Evolutionary conservation across 2,797 vertebrate genomes (phyloP).

Genomic region (Lutjanus campechanus): DNA sequence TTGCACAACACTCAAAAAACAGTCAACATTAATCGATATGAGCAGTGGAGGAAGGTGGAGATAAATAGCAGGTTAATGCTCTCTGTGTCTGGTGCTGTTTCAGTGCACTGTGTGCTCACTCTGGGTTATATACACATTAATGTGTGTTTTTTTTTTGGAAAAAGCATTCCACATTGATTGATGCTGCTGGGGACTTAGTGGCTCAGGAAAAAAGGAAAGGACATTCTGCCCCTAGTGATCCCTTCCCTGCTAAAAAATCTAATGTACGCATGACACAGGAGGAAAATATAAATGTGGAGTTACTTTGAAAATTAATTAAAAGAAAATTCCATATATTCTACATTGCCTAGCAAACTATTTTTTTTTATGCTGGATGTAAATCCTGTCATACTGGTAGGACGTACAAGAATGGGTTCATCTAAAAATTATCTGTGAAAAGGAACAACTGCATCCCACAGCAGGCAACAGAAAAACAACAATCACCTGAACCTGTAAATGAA

Average conservation of each 20-base stretch:
- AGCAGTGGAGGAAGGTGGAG: constrained; percentile 36
- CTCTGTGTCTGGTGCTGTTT: constrained; percentile 39
- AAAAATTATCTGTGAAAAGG: background rate
- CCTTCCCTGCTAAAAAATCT: constrained; percentile 14
- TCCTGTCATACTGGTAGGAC: background rate
- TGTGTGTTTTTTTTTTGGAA: constrained; percentile 35
- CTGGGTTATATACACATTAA: constrained; percentile 40
- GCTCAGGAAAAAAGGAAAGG: constrained; percentile 11
- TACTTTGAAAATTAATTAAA: background rate
- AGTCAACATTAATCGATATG: constrained; percentile 34
- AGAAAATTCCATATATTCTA: background rate
- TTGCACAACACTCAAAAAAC: background rate
- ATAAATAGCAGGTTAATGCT: constrained; percentile 55
- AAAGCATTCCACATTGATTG: constrained; percentile 54
- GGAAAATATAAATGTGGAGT: background rate
- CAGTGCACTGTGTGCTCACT: constrained; percentile 35
- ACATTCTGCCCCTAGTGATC: constrained; percentile 14
- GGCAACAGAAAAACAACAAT: background rate
- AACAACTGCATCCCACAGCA: background rate
- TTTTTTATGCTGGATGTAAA: background rate
- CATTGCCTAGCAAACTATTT: background rate
- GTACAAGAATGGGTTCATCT: background rate
- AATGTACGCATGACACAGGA: background rate
- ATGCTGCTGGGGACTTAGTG: constrained; percentile 41
- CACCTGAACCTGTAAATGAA: background rate